These are phyloP conservation scores for Stegana nigrithorax DNA, from an alignment of 2,888 invertebrate genomes.

Conservation along the genomic window DNA sequence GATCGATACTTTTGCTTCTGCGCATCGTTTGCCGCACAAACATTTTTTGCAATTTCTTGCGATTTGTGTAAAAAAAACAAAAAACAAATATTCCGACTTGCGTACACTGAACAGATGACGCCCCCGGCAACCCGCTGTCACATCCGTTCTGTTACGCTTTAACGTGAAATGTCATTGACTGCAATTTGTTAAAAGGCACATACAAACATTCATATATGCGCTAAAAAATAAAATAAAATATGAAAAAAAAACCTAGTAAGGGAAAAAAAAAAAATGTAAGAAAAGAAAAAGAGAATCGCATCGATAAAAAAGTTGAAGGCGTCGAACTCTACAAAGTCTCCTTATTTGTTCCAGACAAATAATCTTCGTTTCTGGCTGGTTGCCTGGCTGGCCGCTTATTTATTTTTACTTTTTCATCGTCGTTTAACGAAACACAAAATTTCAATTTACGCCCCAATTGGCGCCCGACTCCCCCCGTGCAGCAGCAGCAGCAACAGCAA, in stretches of 20 bases:
- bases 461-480: background rate
- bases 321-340: conserved; percentile 45
- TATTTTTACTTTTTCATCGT: background rate
- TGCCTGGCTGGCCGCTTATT: background rate
- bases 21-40: conserved; percentile 25
- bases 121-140: conserved; percentile 25
- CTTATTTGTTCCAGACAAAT: conserved; percentile 32
- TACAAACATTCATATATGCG: conserved; percentile 57
- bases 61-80: no score
- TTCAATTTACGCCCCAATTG: conserved; percentile 52
- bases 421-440: conserved; percentile 20
- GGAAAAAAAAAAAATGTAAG: background rate
- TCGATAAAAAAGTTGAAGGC: conserved; percentile 33
- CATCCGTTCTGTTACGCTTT: conserved; percentile 29
- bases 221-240: conserved; percentile 50
- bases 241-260: conserved; percentile 11
- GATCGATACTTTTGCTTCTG: conserved; percentile 12
- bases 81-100: conserved; percentile 40
- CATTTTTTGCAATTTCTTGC: no score
- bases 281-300: background rate
- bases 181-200: conserved; percentile 61
- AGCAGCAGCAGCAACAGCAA: no score
- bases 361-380: conserved; percentile 13
- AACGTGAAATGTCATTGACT: conserved; percentile 42
- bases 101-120: conserved; percentile 8